Evolutionary conservation across 2,888 invertebrate genomes (phyloP), one percentile per base, ranked within the genome.

Genomic region (Oxycera nigricornis): DNA sequence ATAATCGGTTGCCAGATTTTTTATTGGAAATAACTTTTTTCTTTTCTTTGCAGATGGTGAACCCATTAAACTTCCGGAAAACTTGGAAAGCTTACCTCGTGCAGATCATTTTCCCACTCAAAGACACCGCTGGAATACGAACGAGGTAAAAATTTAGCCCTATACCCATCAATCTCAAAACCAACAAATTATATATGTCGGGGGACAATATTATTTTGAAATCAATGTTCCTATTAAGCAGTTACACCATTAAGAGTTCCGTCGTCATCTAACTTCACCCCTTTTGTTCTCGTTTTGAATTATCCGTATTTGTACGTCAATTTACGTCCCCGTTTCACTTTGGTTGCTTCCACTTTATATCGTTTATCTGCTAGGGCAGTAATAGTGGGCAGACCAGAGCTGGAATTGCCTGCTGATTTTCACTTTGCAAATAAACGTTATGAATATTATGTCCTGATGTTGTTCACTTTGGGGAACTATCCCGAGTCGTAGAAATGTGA

Each of bases 71-170:
- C 88, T 96, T 82, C 96, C 96, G 77, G 96, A 96, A 86, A 96
- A 96, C 89, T 89, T 97, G 89, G 96, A 97, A 88, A 95, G 95
- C 84, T 90, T 97, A 84, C 95, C 95, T 80, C 91, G 94, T 82
- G 95, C 96, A 78, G 95, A 96, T 86, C 95, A 95, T 87, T 96
- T 97, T 87, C 95, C 97, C 79, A 92, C 92, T 80, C 96, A 96
- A 86, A 89, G 97, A 84, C 97, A 97, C 87, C 92, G 97, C 81
- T 98, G 98, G 98, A 97, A 97, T 92, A 97, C 97, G 85, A 97
- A 97, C 90, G 97, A 98, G 94, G 97, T 97, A 85, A 88, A 89
- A 46, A n/a, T 3, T 46, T 46, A 7, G 17, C 11, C 17, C 6
- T 7, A 7, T 35, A 7, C 11, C 35, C 11, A 35, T 6, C 11